Evolutionary conservation across 2,888 invertebrate genomes (phyloP), one percentile per base, ranked within the genome.

Genomic region (Platycnemis pennipes): DNA sequence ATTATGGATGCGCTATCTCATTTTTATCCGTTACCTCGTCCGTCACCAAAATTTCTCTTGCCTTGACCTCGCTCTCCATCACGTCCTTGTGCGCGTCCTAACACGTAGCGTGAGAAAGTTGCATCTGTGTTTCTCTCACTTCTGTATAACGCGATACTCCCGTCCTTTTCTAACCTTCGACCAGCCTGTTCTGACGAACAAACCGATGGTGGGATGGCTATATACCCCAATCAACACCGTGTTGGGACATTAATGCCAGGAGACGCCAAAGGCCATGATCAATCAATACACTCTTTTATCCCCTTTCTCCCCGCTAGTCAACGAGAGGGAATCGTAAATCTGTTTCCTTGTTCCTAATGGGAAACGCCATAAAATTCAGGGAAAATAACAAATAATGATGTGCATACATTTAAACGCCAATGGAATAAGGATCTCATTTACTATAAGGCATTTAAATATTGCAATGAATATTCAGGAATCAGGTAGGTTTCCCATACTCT

Each of bases 151-250:
- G 45, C 26, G 13, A 37, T 7, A 37, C 42, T 16, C 42, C 86
- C 26, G 26, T n/a, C 87, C 44, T 11, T n/a, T 45, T 45, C 87
- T 8, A n/a, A n/a, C 46, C 26, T 46, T 87, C 45, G 46, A 19
- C 87, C 45, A 0, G 5, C 45, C 22, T n/a, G 11, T 87, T 46
- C 45, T 13, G 11, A 11, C 2, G 46, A 26, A 46, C 26, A 22
- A 7, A 87, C 46, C 22, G 87, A 22, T 19, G 11, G n/a, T n/a
- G 8, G 77, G 45, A 45, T 11, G 45, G 46, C 16, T 46, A 87
- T 87, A 45, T 5, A 87, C 46, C 87, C 44, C 87, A 87, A 87
- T 87, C 87, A 46, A 46, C 45, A n/a, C 26, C 45, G n/a, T 87
- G 87, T 87, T 46, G 87, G 26, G 46, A 46, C 45, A 87, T 87